phyloP scores from a whole-genome alignment of 2,797 vertebrate genomes.

The Hirundo rustica region DNA sequence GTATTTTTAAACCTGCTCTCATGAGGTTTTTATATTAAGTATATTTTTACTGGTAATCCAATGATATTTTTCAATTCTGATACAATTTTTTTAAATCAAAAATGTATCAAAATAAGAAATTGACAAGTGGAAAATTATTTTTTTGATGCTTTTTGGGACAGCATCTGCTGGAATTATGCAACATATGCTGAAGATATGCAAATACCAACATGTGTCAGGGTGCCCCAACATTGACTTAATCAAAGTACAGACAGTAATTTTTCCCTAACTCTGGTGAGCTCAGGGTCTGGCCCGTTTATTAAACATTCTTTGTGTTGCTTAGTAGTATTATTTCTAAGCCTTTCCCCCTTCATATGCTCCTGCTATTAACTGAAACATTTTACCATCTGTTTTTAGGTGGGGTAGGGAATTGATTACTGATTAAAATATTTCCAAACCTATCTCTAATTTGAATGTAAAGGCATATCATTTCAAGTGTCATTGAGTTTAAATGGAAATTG shows the following conservation, averaged over 20 bases:
- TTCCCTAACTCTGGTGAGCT: background rate
- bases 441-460: conserved; percentile 38
- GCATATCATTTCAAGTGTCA: conserved; percentile 7
- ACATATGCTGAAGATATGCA: background rate
- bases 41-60: background rate
- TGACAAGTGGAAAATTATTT: background rate
- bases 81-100: background rate
- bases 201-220: background rate
- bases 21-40: background rate
- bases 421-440: conserved; percentile 44
- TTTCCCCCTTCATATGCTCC: background rate
- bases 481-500: conserved; percentile 48
- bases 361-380: conserved; percentile 18
- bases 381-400: conserved; percentile 61
- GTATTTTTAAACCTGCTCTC: background rate
- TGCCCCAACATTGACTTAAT: background rate
- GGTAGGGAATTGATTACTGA: conserved; percentile 48
- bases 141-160: background rate
- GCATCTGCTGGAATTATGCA: background rate
- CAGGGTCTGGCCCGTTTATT: background rate
- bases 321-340: background rate
- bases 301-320: background rate
- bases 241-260: background rate
- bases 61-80: background rate
- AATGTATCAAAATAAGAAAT: background rate